Conservation (phyloP, 2,797 vertebrate genomes). For the Percopsis omiscomaycus region DNA sequence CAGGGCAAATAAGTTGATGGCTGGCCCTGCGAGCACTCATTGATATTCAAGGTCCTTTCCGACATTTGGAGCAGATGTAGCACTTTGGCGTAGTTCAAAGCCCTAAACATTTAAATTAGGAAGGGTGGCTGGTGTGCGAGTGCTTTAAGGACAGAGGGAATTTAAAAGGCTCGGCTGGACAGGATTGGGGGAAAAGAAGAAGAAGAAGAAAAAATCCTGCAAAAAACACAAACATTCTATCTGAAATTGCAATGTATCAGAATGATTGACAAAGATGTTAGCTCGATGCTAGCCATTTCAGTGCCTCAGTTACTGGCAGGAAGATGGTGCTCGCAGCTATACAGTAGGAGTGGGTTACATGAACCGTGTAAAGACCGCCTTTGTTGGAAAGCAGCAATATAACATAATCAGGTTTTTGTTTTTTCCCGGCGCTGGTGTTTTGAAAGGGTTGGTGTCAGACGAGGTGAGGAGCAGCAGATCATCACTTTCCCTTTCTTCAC, state of each 20-base stretch:
- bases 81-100: slow-evolving; percentile 30
- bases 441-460: background rate
- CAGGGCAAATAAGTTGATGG: slow-evolving; percentile 38
- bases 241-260: slow-evolving; percentile 28
- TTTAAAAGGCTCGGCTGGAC: slow-evolving; percentile 25
- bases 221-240: slow-evolving; percentile 17
- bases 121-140: slow-evolving; percentile 43
- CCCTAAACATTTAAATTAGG: slow-evolving; percentile 47
- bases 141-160: slow-evolving; percentile 29
- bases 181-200: slow-evolving; percentile 8
- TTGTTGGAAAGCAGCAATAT: slow-evolving; percentile 8
- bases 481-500: slow-evolving; percentile 11
- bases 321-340: slow-evolving; percentile 9
- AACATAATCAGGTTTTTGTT: slow-evolving; percentile 18
- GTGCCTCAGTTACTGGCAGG: slow-evolving; percentile 15
- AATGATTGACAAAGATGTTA: slow-evolving; percentile 36
- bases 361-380: slow-evolving; percentile 13
- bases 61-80: slow-evolving; percentile 5
- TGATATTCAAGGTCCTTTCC: slow-evolving; percentile 23
- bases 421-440: slow-evolving; percentile 9
- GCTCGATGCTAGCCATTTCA: slow-evolving; percentile 15
- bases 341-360: background rate
- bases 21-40: background rate
- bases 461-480: slow-evolving; percentile 4
- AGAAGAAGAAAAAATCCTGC: slow-evolving; percentile 3